Evolutionary conservation across 2,113 vertebrate genomes (phyloP).

Genomic region (Limanda limanda): DNA sequence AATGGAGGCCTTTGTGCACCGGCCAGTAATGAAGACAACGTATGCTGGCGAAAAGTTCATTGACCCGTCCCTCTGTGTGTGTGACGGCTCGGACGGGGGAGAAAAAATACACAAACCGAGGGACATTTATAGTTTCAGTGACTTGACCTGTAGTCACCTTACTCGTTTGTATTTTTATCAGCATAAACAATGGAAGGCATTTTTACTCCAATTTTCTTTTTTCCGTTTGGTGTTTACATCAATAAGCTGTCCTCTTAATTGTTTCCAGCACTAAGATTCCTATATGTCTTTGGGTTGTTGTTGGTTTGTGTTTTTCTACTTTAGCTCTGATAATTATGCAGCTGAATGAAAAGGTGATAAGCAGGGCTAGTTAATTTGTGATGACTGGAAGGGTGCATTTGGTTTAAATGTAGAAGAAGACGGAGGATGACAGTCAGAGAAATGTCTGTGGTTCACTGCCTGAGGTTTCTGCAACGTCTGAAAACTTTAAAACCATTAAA

Average conservation of each 20-base stretch:
- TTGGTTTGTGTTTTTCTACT: constrained; percentile 13
- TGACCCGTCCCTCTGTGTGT: constrained; percentile 44
- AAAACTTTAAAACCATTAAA: too few relatives aligned
- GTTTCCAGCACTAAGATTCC: background rate
- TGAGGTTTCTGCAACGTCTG: too few relatives aligned
- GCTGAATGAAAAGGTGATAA: constrained; percentile 34
- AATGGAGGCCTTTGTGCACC: constrained; percentile 68
- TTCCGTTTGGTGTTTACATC: constrained; percentile 6
- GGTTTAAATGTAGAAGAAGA: constrained; percentile 6
- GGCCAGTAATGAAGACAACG: constrained; percentile 75
- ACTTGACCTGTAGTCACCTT: constrained; percentile 9
- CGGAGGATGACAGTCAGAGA: background rate
- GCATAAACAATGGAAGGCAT: background rate
- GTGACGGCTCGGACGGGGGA: constrained; percentile 3
- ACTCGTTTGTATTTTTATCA: background rate
- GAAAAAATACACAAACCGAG: constrained; percentile 17
- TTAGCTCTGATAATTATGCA: constrained; percentile 15
- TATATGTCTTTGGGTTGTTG: constrained; percentile 14
- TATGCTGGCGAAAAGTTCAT: constrained; percentile 55
- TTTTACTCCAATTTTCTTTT: background rate
- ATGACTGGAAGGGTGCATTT: constrained; percentile 27
- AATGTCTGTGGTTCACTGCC: background rate
- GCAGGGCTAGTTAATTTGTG: background rate
- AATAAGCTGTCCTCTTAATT: background rate
- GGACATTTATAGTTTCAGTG: background rate